These are phyloP conservation scores for Cynopterus sphinx DNA, from an alignment of 2,797 vertebrate genomes.

Conservation along the genomic window DNA sequence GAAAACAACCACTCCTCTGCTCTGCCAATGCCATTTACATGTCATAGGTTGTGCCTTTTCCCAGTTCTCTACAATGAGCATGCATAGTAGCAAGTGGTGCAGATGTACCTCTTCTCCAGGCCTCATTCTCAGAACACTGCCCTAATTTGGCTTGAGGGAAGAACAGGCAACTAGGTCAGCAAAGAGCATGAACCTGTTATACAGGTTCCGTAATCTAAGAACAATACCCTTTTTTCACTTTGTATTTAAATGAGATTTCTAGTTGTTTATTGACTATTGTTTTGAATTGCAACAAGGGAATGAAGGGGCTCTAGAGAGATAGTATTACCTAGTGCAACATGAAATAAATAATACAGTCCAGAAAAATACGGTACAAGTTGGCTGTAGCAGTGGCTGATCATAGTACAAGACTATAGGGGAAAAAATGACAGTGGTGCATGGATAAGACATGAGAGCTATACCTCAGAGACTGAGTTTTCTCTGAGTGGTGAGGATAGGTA, in stretches of 20 bases:
- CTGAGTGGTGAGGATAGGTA: not conserved
- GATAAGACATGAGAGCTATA: not conserved
- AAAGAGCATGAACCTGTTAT: not conserved
- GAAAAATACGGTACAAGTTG: not conserved
- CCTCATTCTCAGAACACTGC: not conserved
- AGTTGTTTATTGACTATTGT: not conserved
- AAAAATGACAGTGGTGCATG: not conserved
- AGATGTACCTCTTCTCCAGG: not conserved
- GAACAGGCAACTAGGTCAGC: not conserved
- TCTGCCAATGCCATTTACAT: not conserved
- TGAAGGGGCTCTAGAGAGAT: not conserved
- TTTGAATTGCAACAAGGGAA: not conserved
- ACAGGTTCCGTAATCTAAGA: not conserved
- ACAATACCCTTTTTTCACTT: not conserved
- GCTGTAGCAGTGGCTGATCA: not conserved
- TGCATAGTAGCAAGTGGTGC: accelerated
- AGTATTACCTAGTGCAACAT: not conserved
- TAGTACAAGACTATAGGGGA: not conserved
- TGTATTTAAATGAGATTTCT: not conserved
- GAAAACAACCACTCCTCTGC: not conserved
- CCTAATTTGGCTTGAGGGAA: not conserved
- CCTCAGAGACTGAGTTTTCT: not conserved
- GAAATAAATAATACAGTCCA: not conserved
- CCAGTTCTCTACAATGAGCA: not conserved
- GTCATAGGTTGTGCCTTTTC: not conserved